phyloP scores from a whole-genome alignment of 2,888 invertebrate genomes.

The Phaedon cochleariae region DNA sequence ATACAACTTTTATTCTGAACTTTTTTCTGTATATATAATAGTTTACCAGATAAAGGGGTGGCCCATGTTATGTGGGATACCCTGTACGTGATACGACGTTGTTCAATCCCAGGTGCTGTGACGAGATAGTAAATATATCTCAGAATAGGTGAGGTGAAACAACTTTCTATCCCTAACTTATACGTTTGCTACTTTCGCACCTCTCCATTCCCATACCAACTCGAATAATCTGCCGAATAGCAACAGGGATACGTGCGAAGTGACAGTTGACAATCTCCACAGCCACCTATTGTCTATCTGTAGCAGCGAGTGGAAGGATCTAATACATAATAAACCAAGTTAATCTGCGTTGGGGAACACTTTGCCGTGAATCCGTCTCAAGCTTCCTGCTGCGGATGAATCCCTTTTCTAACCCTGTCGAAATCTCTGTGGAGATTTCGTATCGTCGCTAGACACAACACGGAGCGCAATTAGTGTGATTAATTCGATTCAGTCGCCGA shows the following conservation, averaged over 20 bases:
- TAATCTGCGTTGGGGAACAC: slow-evolving; percentile 42
- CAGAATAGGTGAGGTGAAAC: no score
- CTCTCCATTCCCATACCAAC: no score
- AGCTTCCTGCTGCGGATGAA: slow-evolving; percentile 21
- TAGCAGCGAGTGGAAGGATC: slow-evolving; percentile 24
- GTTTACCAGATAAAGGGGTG: no score
- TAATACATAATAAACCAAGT: slow-evolving; percentile 43
- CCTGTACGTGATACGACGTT: no score
- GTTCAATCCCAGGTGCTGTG: no score
- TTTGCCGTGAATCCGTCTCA: slow-evolving; percentile 30
- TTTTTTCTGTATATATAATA: no score
- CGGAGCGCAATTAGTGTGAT: slow-evolving; percentile 40
- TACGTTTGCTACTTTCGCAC: no score
- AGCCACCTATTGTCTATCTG: slow-evolving; percentile 3
- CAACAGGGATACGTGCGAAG: neutral
- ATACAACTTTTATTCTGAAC: no score
- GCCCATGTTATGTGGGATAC: no score
- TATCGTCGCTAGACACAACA: slow-evolving; percentile 21
- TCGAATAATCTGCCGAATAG: no score
- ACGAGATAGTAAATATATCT: no score
- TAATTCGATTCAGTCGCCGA: slow-evolving; percentile 37
- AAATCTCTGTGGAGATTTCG: slow-evolving; percentile 21
- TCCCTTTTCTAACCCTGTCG: slow-evolving; percentile 18
- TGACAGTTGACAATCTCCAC: slow-evolving; percentile 11
- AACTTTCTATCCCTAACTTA: no score